Conservation (phyloP, 2,113 vertebrate genomes). For the Silurus asotus region DNA sequence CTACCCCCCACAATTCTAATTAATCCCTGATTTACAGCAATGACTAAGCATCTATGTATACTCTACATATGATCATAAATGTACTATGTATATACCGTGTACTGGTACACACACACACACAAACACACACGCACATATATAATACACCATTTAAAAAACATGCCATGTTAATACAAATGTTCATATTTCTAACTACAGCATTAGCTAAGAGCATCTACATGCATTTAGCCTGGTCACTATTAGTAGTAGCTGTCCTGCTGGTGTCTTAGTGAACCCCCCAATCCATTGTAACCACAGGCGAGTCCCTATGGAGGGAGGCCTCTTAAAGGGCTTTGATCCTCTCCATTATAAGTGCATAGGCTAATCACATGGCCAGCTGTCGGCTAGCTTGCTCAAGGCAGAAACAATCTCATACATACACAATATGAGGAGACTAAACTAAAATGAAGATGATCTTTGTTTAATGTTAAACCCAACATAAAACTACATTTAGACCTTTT, state of each 20-base stretch:
- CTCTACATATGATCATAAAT: neutral
- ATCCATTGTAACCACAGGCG: slow-evolving; percentile 34
- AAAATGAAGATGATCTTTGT: neutral
- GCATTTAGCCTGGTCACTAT: neutral
- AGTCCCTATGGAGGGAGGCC: slow-evolving; percentile 63
- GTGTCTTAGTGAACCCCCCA: slow-evolving; percentile 19
- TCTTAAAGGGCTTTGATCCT: slow-evolving; percentile 68
- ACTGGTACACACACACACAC: neutral
- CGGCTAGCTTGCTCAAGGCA: slow-evolving; percentile 52
- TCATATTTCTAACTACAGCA: neutral
- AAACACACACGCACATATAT: neutral
- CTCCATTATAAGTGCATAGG: slow-evolving; percentile 64
- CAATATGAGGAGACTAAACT: slow-evolving; percentile 25
- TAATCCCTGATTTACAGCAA: slow-evolving; percentile 48
- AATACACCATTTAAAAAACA: neutral
- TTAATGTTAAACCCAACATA: neutral
- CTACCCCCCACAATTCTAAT: slow-evolving; percentile 34
- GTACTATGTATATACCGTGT: neutral
- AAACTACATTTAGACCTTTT: neutral
- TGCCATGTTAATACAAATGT: neutral
- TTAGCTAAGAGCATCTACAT: neutral
- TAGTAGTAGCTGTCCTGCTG: neutral
- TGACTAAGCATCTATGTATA: slow-evolving; percentile 3
- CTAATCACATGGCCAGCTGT: slow-evolving; percentile 77
- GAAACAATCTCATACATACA: slow-evolving; percentile 42